Conservation (phyloP, 2,888 invertebrate genomes). For the Harpagoxenus sublaevis region DNA sequence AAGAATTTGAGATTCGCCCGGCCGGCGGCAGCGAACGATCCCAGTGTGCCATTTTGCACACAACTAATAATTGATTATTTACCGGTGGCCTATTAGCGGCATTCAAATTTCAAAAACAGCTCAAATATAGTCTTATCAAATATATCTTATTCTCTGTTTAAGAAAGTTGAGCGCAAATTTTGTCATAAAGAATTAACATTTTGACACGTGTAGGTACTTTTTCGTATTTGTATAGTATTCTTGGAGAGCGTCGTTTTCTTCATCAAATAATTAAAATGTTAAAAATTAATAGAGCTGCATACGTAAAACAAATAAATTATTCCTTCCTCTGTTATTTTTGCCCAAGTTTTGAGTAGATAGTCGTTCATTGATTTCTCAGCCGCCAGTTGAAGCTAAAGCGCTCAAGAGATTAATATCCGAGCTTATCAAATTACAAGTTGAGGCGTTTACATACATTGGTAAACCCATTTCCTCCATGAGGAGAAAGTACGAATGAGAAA, state of each 20-base stretch:
- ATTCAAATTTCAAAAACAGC: neutral
- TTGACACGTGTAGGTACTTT: neutral
- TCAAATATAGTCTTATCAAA: no score
- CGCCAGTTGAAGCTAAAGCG: neutral
- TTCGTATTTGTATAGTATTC: neutral
- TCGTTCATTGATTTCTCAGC: neutral
- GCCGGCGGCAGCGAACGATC: neutral
- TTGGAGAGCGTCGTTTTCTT: neutral
- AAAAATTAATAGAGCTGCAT: neutral
- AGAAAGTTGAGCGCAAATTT: neutral
- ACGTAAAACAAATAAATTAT: neutral
- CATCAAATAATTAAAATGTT: neutral
- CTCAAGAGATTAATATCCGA: conserved; percentile 16
- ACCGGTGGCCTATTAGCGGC: neutral
- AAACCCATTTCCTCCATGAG: neutral
- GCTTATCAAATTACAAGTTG: conserved; percentile 29
- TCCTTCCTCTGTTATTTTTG: neutral
- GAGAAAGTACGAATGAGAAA: conserved; percentile 41
- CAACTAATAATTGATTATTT: conserved; percentile 18
- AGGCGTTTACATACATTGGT: conserved; percentile 13
- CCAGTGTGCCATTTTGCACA: neutral
- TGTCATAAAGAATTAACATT: neutral
- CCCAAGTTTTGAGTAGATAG: neutral
- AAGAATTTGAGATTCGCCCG: conserved; percentile 21
- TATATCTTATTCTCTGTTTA: neutral